Conservation (phyloP, 2,888 invertebrate species). For the Melieria crassipennis region DNA sequence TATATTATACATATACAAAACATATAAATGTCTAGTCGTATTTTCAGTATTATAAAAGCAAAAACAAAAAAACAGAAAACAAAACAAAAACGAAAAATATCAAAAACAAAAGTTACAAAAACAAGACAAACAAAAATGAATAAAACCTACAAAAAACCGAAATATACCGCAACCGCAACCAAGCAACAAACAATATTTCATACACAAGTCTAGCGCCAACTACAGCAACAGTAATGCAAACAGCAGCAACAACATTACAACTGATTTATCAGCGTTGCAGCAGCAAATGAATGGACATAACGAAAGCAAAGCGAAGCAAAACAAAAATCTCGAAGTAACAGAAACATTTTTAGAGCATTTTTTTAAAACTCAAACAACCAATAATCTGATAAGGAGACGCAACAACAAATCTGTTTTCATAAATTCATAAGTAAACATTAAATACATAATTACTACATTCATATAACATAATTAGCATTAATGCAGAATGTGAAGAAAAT, state of each 20-base stretch:
- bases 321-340: slow-evolving; percentile 30
- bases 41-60: slow-evolving; percentile 63
- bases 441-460: background rate
- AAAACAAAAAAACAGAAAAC: slow-evolving; percentile 27
- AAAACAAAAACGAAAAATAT: slow-evolving; percentile 34
- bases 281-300: slow-evolving; percentile 38
- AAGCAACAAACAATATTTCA: slow-evolving; percentile 22
- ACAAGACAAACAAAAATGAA: slow-evolving; percentile 34
- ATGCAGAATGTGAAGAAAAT: too few relatives aligned
- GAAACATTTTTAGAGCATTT: slow-evolving; percentile 50
- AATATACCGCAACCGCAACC: slow-evolving; percentile 19
- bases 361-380: slow-evolving; percentile 50
- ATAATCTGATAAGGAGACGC: slow-evolving; percentile 35
- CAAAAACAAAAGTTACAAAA: slow-evolving; percentile 42
- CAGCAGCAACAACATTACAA: slow-evolving; percentile 36
- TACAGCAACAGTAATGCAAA: slow-evolving; percentile 28
- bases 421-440: background rate
- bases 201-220: slow-evolving; percentile 19
- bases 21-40: slow-evolving; percentile 64
- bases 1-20: slow-evolving; percentile 37
- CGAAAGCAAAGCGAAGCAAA: slow-evolving; percentile 35
- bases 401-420: slow-evolving; percentile 30
- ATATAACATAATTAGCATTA: background rate
- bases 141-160: slow-evolving; percentile 34
- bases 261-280: slow-evolving; percentile 38